Evolutionary conservation across 35 echinoderm and acorn worm species (phyloP).

Genomic region (Hemicentrotus pulcherrimus): DNA sequence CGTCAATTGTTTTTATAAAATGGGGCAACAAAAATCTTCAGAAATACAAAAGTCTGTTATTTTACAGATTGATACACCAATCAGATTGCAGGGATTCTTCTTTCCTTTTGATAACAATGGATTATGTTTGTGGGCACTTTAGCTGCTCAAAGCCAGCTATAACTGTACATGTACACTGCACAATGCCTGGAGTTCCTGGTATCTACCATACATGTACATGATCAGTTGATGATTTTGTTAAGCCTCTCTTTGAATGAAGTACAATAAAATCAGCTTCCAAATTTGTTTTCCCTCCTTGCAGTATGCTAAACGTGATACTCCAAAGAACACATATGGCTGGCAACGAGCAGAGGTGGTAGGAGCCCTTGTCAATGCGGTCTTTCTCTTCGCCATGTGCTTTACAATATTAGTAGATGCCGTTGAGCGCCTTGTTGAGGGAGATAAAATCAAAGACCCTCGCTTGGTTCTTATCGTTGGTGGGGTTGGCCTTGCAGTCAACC

Average conservation of each 20-base stretch:
- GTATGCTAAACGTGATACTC: constrained; percentile 36
- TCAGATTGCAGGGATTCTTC: too few relatives aligned
- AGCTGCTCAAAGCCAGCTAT: too few relatives aligned
- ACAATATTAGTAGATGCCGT: constrained; percentile 89
- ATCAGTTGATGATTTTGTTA: too few relatives aligned
- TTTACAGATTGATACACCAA: too few relatives aligned
- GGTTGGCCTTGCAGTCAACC: constrained; percentile 79
- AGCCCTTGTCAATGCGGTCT: constrained; percentile 90
- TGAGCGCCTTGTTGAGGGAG: constrained; percentile 68
- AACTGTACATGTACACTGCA: too few relatives aligned
- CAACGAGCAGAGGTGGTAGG: constrained; percentile 90
- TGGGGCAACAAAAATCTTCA: too few relatives aligned
- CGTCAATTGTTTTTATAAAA: too few relatives aligned
- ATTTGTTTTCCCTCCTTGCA: background rate
- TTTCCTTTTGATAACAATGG: too few relatives aligned
- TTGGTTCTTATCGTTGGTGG: constrained; percentile 85
- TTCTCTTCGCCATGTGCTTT: constrained; percentile 91
- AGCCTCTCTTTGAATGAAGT: background rate
- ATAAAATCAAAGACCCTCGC: constrained; percentile 71
- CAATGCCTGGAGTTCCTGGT: too few relatives aligned
- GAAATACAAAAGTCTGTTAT: too few relatives aligned
- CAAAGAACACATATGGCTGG: constrained; percentile 95
- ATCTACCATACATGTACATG: too few relatives aligned
- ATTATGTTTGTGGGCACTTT: too few relatives aligned
- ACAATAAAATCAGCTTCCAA: background rate